Conservation (phyloP, 2,113 vertebrate species). For the Phalacrocorax aristotelis region DNA sequence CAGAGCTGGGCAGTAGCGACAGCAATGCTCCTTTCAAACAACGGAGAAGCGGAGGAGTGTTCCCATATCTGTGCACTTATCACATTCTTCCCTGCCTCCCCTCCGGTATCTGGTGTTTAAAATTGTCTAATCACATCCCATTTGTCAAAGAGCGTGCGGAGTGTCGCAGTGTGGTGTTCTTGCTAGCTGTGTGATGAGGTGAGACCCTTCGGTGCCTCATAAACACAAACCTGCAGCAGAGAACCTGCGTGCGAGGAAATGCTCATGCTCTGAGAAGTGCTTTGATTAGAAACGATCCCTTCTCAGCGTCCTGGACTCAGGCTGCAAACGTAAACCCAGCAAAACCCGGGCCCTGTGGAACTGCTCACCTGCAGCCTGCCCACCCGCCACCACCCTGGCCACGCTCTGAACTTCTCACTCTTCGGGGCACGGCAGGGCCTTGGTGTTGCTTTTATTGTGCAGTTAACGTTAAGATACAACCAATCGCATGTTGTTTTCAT, state of each 20-base stretch:
- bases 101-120: background rate
- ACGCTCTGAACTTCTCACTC: background rate
- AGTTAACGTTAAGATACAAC: background rate
- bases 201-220: background rate
- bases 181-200: too few species aligned
- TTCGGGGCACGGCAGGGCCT: background rate
- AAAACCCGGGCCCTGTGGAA: accelerated
- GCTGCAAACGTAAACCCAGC: background rate
- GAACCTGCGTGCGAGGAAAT: background rate
- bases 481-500: background rate
- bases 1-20: background rate
- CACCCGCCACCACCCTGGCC: accelerated
- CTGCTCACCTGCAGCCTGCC: background rate
- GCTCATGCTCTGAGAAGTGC: background rate
- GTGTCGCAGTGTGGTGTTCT: background rate
- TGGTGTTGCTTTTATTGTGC: background rate
- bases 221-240: background rate
- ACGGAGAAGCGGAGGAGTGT: background rate
- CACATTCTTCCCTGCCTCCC: background rate
- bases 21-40: background rate
- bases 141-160: background rate
- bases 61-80: background rate
- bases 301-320: accelerated
- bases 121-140: accelerated
- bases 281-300: background rate